These are phyloP conservation scores for Drosophila subpulchrella DNA, from an alignment of 1,140 invertebrate species.

Conservation along the genomic window DNA sequence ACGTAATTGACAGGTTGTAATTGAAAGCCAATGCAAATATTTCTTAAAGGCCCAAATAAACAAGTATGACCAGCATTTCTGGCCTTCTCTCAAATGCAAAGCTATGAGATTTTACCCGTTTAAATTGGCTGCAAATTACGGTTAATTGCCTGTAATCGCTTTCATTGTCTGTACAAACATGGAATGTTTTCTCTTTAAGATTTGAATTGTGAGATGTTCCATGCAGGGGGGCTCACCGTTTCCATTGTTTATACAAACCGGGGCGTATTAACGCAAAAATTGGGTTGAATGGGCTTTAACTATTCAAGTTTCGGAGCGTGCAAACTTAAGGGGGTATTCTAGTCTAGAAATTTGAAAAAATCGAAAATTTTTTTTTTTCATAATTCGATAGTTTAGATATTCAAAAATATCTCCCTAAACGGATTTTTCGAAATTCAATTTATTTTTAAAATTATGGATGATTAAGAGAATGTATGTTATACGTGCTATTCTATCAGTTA, in stretches of 20 bases:
- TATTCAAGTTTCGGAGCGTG: not conserved
- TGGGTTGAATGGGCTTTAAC: not conserved
- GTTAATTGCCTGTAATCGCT: slow-evolving; percentile 29
- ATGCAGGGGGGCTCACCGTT: too few species aligned
- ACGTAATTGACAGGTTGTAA: slow-evolving; percentile 27
- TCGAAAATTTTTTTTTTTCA: too few species aligned
- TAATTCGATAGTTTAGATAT: too few species aligned
- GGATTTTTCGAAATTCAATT: too few species aligned
- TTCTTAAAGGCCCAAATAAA: not conserved
- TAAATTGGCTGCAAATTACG: slow-evolving; percentile 32
- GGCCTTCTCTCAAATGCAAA: not conserved
- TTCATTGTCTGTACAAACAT: slow-evolving; percentile 21
- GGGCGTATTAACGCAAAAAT: not conserved
- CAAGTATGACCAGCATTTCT: not conserved
- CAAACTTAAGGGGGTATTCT: too few species aligned
- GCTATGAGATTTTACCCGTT: not conserved
- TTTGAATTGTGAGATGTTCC: not conserved
- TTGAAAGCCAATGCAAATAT: slow-evolving; percentile 21
- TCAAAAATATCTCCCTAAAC: too few species aligned
- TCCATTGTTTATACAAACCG: not conserved
- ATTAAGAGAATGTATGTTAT: too few species aligned
- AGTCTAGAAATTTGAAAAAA: too few species aligned
- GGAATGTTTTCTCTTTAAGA: not conserved
- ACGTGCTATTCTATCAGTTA: too few species aligned
- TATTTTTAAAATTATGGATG: too few species aligned